These are phyloP conservation scores for Ailurus styani DNA, from an alignment of 2,113 vertebrate genomes.

Conservation along the genomic window DNA sequence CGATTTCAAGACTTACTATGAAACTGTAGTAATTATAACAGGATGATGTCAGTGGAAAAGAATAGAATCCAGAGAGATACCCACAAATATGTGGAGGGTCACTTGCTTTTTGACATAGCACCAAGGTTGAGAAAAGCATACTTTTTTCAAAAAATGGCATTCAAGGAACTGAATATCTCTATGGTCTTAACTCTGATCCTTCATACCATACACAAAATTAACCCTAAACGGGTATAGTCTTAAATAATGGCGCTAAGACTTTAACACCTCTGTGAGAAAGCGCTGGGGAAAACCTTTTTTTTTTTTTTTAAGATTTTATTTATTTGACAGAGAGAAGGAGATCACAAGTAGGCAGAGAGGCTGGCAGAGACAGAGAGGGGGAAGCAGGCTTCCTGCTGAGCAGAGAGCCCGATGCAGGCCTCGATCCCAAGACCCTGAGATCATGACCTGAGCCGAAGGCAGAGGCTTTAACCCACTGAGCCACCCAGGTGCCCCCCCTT, in stretches of 20 bases:
- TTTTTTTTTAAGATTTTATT: no score
- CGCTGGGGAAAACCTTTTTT: neutral
- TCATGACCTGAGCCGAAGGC: no score
- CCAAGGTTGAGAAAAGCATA: neutral
- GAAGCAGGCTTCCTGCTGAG: no score
- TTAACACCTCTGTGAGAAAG: neutral
- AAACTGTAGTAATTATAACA: neutral
- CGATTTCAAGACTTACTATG: neutral
- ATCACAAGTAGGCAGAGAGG: no score
- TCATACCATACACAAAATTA: neutral
- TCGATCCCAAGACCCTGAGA: no score
- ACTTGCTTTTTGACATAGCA: neutral
- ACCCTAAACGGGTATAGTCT: neutral
- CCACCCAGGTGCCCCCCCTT: no score
- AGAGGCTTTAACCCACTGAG: no score
- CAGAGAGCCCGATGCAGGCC: no score
- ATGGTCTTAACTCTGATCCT: neutral
- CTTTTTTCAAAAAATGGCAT: neutral
- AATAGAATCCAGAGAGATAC: neutral
- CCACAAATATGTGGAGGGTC: neutral
- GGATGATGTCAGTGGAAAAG: neutral
- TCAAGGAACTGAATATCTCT: neutral
- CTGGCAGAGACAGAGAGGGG: no score
- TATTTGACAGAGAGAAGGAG: no score
- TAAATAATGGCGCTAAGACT: neutral